phyloP scores from a whole-genome alignment of 2,888 invertebrate genomes.

The Dryococelus australis region DNA sequence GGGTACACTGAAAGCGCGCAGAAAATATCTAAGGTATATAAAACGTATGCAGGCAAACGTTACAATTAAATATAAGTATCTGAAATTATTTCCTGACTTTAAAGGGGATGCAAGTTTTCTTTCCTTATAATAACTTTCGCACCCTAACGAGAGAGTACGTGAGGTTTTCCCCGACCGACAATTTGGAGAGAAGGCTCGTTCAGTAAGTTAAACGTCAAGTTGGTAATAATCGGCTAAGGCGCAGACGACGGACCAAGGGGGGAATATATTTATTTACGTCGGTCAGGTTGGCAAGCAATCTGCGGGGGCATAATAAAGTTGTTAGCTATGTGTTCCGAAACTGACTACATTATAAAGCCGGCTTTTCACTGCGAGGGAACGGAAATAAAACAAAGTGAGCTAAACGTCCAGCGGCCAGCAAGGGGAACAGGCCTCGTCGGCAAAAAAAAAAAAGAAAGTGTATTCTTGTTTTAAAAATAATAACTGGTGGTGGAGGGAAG shows the following conservation, averaged over 20 bases:
- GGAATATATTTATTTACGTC: no score
- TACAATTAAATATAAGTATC: no score
- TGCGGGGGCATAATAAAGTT: background rate
- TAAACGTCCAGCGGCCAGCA: background rate
- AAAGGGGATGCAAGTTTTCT: no score
- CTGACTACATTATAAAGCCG: slow-evolving; percentile 6
- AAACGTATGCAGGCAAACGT: no score
- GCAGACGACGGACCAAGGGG: background rate
- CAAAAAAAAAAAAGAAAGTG: background rate
- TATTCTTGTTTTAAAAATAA: background rate
- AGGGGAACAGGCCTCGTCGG: background rate
- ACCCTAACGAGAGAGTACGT: no score
- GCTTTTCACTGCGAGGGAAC: background rate
- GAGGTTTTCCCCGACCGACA: no score
- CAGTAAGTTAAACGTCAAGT: background rate
- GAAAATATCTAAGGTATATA: no score
- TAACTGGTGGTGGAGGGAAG: background rate
- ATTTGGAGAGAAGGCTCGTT: background rate
- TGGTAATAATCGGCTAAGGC: background rate
- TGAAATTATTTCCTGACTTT: no score
- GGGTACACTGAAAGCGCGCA: no score
- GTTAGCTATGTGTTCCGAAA: slow-evolving; percentile 1
- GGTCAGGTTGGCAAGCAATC: no score
- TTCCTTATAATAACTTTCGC: no score
- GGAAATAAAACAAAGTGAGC: background rate